Evolutionary conservation across 2,888 invertebrate genomes (phyloP).

Genomic region (Selenia dentaria): DNA sequence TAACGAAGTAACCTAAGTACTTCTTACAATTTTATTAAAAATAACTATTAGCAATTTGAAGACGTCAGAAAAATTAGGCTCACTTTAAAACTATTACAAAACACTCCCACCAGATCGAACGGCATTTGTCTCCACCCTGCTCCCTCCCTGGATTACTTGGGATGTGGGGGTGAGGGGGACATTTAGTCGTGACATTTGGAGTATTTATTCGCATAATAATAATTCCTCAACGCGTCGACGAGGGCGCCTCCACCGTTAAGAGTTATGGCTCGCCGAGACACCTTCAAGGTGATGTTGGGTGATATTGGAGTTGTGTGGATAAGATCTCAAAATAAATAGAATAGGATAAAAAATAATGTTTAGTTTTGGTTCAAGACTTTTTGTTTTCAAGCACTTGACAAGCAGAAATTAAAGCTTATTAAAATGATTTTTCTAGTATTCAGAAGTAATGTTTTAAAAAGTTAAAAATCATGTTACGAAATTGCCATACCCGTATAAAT

Average conservation of each 20-base stretch:
- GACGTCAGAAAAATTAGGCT: conserved; percentile 20
- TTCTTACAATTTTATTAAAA: too few relatives aligned
- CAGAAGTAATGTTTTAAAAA: too few relatives aligned
- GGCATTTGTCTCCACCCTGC: conserved; percentile 22
- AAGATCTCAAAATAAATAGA: too few relatives aligned
- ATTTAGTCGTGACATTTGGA: conserved; percentile 87
- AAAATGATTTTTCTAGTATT: too few relatives aligned
- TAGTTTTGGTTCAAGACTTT: too few relatives aligned
- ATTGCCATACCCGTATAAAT: too few relatives aligned
- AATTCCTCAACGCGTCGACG: conserved; percentile 82
- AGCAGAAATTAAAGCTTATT: too few relatives aligned
- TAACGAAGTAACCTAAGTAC: too few relatives aligned
- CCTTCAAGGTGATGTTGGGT: conserved; percentile 68
- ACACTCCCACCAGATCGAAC: conserved; percentile 21
- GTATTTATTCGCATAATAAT: conserved; percentile 89
- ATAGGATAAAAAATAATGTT: too few relatives aligned
- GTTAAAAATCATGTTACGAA: too few relatives aligned
- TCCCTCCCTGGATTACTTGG: conserved; percentile 55
- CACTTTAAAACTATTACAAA: conserved; percentile 31
- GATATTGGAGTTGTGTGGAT: conserved; percentile 53
- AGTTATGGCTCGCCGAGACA: conserved; percentile 78
- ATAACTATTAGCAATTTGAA: too few relatives aligned
- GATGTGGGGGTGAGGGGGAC: conserved; percentile 64
- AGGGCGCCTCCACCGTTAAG: conserved; percentile 72
- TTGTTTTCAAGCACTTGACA: too few relatives aligned